phyloP scores from a whole-genome alignment of 2,888 invertebrate genomes.

The Drosophila cyrtoloma region DNA sequence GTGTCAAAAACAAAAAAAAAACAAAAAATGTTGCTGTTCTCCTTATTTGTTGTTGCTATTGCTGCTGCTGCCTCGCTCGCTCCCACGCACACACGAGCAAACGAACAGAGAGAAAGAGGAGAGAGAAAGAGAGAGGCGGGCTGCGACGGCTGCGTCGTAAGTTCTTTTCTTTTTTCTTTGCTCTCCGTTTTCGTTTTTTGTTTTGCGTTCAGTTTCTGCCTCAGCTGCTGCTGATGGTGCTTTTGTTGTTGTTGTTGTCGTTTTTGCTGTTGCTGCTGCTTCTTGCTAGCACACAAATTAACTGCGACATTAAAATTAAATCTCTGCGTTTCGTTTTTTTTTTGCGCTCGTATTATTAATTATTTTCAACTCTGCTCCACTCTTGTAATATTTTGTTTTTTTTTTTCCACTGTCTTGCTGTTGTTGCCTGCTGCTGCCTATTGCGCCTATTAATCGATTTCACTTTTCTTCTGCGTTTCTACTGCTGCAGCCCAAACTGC shows the following conservation, averaged over 20 bases:
- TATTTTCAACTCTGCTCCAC: slow-evolving; percentile 22
- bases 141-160: slow-evolving; percentile 67
- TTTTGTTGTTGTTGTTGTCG: slow-evolving; percentile 48
- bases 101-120: slow-evolving; percentile 35
- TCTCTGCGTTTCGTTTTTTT: slow-evolving; percentile 51
- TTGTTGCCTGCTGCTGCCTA: slow-evolving; percentile 50
- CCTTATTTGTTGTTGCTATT: slow-evolving; percentile 41
- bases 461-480: slow-evolving; percentile 61
- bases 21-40: slow-evolving; percentile 26
- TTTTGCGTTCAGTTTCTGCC: slow-evolving; percentile 58
- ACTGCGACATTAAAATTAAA: slow-evolving; percentile 75
- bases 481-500: slow-evolving; percentile 36
- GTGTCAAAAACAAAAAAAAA: slow-evolving; percentile 49
- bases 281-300: slow-evolving; percentile 70
- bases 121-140: slow-evolving; percentile 34
- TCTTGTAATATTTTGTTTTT: slow-evolving; percentile 37
- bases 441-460: slow-evolving; percentile 70
- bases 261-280: slow-evolving; percentile 58
- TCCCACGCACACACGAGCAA: slow-evolving; percentile 56
- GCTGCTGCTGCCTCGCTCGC: slow-evolving; percentile 70
- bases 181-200: slow-evolving; percentile 45
- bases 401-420: slow-evolving; percentile 23
- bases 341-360: slow-evolving; percentile 14
- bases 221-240: slow-evolving; percentile 55
- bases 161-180: slow-evolving; percentile 60